A percentile compares a stretch with the other conserved stretches of the same genome.
Conservation (phyloP, 23 tunicate species). For the Ciona savignyi region DNA sequence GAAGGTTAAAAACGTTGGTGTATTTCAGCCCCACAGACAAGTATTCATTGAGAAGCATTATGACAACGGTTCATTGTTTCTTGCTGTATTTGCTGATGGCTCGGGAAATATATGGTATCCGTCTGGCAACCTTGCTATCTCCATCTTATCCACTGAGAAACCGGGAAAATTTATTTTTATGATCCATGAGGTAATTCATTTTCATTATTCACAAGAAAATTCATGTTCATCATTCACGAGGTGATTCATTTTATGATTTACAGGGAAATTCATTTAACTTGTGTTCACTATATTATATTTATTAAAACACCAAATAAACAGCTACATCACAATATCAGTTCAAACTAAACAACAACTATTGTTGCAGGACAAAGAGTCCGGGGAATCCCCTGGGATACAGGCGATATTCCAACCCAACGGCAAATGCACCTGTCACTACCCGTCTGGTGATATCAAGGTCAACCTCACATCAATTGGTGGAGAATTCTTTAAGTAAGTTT, state of each 20-base stretch:
- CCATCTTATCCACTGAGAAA: constrained; percentile 50
- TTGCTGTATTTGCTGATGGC: constrained; percentile 70
- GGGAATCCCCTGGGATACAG: constrained; percentile 47
- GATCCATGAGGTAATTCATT: constrained; percentile 61
- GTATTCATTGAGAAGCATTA: constrained; percentile 52
- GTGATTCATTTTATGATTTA: too few relatives aligned
- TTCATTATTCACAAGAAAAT: too few relatives aligned
- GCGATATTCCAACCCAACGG: constrained; percentile 70
- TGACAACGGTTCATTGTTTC: constrained; percentile 48
- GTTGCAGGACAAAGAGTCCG: constrained; percentile 37
- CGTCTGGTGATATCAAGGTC: constrained; percentile 33
- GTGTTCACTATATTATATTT: too few relatives aligned
- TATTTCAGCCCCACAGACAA: constrained; percentile 29
- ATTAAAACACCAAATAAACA: too few relatives aligned
- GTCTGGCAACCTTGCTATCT: constrained; percentile 60
- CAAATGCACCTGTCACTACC: constrained; percentile 62
- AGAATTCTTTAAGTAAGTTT: constrained; percentile 54
- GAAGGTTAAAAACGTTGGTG: too few relatives aligned
- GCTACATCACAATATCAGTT: too few relatives aligned
- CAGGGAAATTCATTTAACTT: too few relatives aligned
- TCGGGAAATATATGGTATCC: constrained; percentile 85
- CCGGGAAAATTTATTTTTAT: constrained; percentile 61
- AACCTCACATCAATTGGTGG: constrained; percentile 60
- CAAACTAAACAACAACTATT: too few relatives aligned
- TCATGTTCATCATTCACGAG: too few relatives aligned